Evolutionary conservation across 2,113 vertebrate genomes (phyloP).

Genomic region (Nerophis lumbriciformis): DNA sequence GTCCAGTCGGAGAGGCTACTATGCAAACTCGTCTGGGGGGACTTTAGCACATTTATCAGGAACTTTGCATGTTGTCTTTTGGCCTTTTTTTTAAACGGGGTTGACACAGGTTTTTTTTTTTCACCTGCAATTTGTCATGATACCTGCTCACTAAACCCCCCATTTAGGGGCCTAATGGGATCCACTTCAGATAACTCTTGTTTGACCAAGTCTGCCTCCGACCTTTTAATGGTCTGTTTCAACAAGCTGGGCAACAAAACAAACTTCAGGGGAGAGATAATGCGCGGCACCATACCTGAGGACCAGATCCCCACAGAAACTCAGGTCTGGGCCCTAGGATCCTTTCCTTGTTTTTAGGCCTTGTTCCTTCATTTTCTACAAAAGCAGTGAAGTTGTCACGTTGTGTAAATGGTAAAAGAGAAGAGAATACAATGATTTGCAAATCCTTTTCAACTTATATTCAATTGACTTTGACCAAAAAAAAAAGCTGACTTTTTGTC

Average conservation of each 20-base stretch:
- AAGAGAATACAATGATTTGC: no score
- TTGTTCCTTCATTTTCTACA: no score
- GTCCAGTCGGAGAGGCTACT: no score
- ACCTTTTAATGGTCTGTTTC: slow-evolving; percentile 56
- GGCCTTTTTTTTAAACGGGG: slow-evolving; percentile 42
- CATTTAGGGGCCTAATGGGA: slow-evolving; percentile 54
- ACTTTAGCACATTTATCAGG: slow-evolving; percentile 17
- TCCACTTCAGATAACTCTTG: slow-evolving; percentile 63
- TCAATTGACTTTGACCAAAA: no score
- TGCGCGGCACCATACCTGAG: not conserved
- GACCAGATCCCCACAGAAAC: not conserved
- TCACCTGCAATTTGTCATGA: slow-evolving; percentile 58
- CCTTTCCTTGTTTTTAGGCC: no score
- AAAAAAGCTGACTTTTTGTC: no score
- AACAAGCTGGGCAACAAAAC: slow-evolving; percentile 51
- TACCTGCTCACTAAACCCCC: slow-evolving; percentile 23
- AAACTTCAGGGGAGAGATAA: slow-evolving; percentile 25
- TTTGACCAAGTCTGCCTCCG: slow-evolving; percentile 59
- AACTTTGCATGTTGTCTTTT: slow-evolving; percentile 46
- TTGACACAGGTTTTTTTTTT: slow-evolving; percentile 41
- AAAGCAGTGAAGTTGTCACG: no score
- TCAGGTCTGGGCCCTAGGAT: not conserved
- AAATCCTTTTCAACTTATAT: no score
- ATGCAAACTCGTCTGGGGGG: not conserved
- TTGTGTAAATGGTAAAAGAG: no score